These are phyloP conservation scores for Otus sunia DNA, from an alignment of 2,113 vertebrate species.

Conservation along the genomic window DNA sequence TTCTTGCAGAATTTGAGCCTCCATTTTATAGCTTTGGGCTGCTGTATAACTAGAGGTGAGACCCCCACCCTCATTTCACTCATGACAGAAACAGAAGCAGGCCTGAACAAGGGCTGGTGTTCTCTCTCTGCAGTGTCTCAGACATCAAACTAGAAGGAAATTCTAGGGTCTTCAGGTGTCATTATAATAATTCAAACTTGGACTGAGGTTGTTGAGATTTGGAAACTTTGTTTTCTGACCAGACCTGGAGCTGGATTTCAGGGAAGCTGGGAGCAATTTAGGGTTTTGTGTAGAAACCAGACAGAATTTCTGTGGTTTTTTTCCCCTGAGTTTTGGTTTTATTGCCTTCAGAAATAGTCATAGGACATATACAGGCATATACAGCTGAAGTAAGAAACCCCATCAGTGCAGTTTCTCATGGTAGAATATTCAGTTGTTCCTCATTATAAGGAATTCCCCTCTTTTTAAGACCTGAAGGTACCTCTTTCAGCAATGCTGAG, in stretches of 20 bases:
- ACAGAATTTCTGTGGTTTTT: conserved; percentile 34
- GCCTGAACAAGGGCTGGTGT: not conserved
- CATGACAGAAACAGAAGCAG: not conserved
- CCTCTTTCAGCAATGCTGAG: not conserved
- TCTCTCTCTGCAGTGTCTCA: not conserved
- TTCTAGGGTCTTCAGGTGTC: not conserved
- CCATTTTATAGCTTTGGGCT: not conserved
- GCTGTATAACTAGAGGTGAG: not conserved
- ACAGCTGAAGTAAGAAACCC: not conserved
- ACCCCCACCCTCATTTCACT: not conserved
- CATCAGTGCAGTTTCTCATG: not conserved
- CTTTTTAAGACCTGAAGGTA: not conserved
- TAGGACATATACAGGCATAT: not conserved
- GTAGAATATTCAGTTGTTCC: not conserved
- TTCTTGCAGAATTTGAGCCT: not conserved
- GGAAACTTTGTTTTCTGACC: not conserved
- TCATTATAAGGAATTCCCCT: not conserved
- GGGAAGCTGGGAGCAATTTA: conserved; percentile 28
- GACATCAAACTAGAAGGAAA: not conserved
- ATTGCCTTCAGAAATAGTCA: conserved; percentile 20
- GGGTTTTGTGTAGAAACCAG: conserved; percentile 30
- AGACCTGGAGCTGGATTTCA: not conserved
- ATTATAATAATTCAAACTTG: not conserved
- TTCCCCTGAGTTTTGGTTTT: not conserved
- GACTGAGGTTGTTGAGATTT: not conserved